Evolutionary conservation across 1,140 invertebrate species (phyloP), one percentile per base, ranked within the genome.

Genomic region (Brachionus asplanchnoidis): DNA sequence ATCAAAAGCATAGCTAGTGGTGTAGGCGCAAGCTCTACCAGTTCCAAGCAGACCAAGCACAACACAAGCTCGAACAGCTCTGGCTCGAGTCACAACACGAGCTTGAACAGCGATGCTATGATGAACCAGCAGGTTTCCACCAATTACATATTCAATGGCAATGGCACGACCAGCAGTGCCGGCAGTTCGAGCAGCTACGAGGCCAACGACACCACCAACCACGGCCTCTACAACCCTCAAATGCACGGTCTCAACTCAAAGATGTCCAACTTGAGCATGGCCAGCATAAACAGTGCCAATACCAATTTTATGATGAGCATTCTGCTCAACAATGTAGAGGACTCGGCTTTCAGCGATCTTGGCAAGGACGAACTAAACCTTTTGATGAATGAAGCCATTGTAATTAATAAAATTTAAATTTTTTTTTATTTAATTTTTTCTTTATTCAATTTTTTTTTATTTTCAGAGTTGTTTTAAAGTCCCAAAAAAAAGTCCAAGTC

Each of bases 221-320:
- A 77, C 46, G 73, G 44, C 28, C 23, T 50, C 28, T 77, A 77
- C 20, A 77, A 44, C 20, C 20, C 40, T 46, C 40, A 77, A 28
- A 77, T 50, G 1, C 42, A 77, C 4, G 68, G 68, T 3, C 36
- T 73, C 5, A 73, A 73, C 8, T 42, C 68, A 6, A 73, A 73
- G 42, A 40, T 73, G 36, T 73, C 68, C 14, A 73, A 73, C 42
- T 20, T 73, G 17, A 73, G 68, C 68, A 73, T 73, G 68, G 68
- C 68, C 9, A 77, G 44, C 32, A 77, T 50, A 0, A 77, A 77
- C 26, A 77, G 40, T 32, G 20, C 73, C 20, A 77, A 77, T 20
- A 77, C 73, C 8, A 77, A 50, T 32, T 77, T 77, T 68, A 82
- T 82, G 79, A 82, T 82, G 79, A 68, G 36, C 32, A 68, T 82